Percentiles rank a stretch among this genome's conserved stretches.
Conservation (phyloP, 1,140 invertebrate species). For the Trichomalopsis sarcophagae region DNA sequence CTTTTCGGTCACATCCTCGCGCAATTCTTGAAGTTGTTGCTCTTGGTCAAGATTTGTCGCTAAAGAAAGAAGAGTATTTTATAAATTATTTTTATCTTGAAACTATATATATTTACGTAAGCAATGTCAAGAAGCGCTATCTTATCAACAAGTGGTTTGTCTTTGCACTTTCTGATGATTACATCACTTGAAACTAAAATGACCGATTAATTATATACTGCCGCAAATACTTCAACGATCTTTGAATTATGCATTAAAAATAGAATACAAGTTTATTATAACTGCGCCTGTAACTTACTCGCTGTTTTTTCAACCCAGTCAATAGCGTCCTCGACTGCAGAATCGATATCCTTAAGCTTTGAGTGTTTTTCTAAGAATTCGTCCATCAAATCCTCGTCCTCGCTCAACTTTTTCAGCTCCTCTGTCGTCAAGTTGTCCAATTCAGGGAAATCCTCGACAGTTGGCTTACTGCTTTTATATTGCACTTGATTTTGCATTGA, state of each 20-base stretch:
- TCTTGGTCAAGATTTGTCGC: constrained; percentile 83
- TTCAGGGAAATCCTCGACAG: constrained; percentile 77
- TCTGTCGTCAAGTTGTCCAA: constrained; percentile 80
- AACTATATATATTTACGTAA: background rate
- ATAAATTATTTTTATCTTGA: background rate
- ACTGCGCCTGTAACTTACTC: constrained; percentile 69
- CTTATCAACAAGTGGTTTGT: background rate
- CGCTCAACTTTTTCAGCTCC: constrained; percentile 81
- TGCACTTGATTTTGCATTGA: constrained; percentile 47
- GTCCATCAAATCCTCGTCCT: constrained; percentile 81
- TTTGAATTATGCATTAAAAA: background rate
- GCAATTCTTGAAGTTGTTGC: constrained; percentile 78
- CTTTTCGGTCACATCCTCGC: constrained; percentile 78
- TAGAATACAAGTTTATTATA: background rate
- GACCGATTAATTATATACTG: background rate
- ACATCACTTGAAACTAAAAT: background rate
- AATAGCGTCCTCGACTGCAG: constrained; percentile 83
- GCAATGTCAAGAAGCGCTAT: background rate
- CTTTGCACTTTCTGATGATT: background rate
- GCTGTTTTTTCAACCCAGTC: constrained; percentile 83
- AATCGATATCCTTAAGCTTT: constrained; percentile 80
- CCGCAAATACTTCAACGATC: constrained; percentile 27
- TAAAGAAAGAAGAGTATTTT: constrained; percentile 57
- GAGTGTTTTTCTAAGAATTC: constrained; percentile 83
- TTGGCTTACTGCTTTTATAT: constrained; percentile 40